phyloP scores from a whole-genome alignment of 2,888 invertebrate genomes.

The Melieria picta region DNA sequence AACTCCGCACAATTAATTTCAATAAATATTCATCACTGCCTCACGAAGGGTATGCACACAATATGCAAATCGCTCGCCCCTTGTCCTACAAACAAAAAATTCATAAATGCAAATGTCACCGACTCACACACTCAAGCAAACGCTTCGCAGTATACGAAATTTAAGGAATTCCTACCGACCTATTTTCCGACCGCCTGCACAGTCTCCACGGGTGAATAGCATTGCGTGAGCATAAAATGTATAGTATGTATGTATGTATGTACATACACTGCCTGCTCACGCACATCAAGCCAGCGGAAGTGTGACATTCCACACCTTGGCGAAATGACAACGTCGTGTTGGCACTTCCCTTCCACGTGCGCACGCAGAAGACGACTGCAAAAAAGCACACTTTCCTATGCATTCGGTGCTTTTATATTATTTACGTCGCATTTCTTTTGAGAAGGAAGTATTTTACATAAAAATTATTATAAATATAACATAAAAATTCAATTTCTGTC shows the following conservation, averaged over 20 bases:
- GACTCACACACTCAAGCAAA: no score
- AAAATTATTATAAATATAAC: constrained; percentile 46
- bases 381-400: neutral
- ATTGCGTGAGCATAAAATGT: neutral
- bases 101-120: no score
- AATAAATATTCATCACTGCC: no score
- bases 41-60: no score
- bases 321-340: constrained; percentile 5
- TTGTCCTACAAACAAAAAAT: no score
- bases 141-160: no score
- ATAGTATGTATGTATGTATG: neutral
- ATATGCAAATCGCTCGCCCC: no score
- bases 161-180: no score
- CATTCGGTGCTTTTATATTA: neutral
- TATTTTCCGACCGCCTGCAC: no score
- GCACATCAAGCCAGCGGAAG: constrained; percentile 10
- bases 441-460: constrained; percentile 44
- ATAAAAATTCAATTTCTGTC: constrained; percentile 47
- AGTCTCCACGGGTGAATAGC: no score
- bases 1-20: no score
- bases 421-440: constrained; percentile 3
- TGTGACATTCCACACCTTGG: constrained; percentile 28
- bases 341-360: neutral
- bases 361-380: neutral
- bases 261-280: neutral